Base-by-base conservation (phyloP, 23 tunicate species). In the Ciona savignyi region DNA sequence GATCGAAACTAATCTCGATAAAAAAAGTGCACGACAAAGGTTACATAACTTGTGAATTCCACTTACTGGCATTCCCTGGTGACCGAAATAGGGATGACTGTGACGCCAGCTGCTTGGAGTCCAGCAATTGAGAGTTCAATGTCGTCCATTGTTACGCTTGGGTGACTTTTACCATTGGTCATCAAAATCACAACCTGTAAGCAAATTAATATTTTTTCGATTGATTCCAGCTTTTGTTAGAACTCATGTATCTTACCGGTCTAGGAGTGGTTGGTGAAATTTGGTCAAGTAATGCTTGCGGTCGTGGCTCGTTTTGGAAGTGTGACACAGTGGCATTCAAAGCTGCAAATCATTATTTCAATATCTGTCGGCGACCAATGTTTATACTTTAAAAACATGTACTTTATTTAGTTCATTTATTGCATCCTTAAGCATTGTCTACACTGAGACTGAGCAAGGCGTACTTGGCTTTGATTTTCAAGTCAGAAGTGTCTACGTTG, bases 101-200 rank as follows among this genome's bases (percentile, higher is more conserved):
- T n/a, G 0, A 91, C 66, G 0, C 80, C 83, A 0, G 80, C 71
- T 0, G 9, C 67, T 30, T 72, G 27, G 62, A 91, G 51, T 1
- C 32, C 93, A 0, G 62, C 34, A 9, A 91, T 76, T 1, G 97
- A 91, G 19, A 26, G 0, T 66, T 91, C 83, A 15, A 91, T 80
- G 61, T 84, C 86, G 24, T 62, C 76, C 60, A 70, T 72, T 24
- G 77, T 71, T 0, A 91, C 91, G 72, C 32, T 34, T 4, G 91
- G 97, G 34, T 91, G 97, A 66, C 91, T 84, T 56, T 91, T 91
- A 2, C 97, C 97, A 74, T 91, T 91, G 28, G 97, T 91, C 51
- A 91, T 60, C 34, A 85, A 29, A 34, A 91, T 83, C 3, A 91
- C 80, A 25, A 84, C 89, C 87, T 82, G 56, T 3, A 60, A 42